These are phyloP conservation scores for Mycalesis mineus DNA, from an alignment of 2,888 invertebrate genomes.

Conservation along the genomic window DNA sequence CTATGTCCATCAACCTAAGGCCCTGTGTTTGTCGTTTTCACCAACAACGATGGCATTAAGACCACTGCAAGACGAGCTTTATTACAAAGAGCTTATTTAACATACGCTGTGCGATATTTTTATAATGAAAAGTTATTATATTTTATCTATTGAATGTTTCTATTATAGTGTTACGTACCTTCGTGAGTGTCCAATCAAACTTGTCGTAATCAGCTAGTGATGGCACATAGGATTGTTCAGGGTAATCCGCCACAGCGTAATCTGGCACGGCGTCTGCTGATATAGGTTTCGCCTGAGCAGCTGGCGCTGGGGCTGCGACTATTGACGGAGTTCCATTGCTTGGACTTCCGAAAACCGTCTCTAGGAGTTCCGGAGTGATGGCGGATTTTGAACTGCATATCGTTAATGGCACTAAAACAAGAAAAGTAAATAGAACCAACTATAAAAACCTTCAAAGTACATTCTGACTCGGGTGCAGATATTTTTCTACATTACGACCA, in stretches of 20 bases:
- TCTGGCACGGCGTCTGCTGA: slow-evolving; percentile 37
- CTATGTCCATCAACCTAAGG: too few species aligned
- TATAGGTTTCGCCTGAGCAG: slow-evolving; percentile 42
- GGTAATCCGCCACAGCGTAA: slow-evolving; percentile 46
- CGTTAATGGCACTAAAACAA: slow-evolving; percentile 37
- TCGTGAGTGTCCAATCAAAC: slow-evolving; percentile 83
- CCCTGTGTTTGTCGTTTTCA: too few species aligned
- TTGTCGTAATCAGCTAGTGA: slow-evolving; percentile 68
- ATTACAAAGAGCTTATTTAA: too few species aligned
- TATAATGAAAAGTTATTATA: too few species aligned
- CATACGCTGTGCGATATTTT: too few species aligned
- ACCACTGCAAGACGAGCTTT: too few species aligned
- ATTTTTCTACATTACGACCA: too few species aligned
- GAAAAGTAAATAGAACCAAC: neutral
- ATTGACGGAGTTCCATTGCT: neutral
- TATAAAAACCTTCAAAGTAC: too few species aligned
- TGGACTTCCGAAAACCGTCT: slow-evolving; percentile 27
- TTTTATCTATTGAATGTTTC: too few species aligned
- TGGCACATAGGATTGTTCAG: slow-evolving; percentile 42
- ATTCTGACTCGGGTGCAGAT: too few species aligned
- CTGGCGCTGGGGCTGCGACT: slow-evolving; percentile 11
- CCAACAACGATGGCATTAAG: too few species aligned
- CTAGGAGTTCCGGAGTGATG: slow-evolving; percentile 21
- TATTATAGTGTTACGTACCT: too few species aligned
- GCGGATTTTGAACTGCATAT: slow-evolving; percentile 29